Base-by-base conservation (phyloP, 2,797 vertebrate species). In the Lepilemur ruficaudatus region DNA sequence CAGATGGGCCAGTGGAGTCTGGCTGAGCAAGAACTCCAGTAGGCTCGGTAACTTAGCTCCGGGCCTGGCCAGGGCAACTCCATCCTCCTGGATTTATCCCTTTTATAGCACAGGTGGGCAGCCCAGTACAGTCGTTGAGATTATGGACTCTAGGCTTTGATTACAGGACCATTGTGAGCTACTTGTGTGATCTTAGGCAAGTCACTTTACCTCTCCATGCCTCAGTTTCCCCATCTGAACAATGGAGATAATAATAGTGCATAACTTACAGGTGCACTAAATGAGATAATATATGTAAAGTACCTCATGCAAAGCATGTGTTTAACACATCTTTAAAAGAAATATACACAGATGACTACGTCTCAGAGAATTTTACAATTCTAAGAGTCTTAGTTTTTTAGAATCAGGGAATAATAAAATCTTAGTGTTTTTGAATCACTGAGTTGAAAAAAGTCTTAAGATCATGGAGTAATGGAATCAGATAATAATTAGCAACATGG, bases 201-300 rank as follows among this genome's bases (percentile, higher is more conserved):
- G n/a, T 57, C 22, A 59, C 8, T 1, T 79, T 93, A 59, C 10
- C 28, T 48, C 41, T 91, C 52, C 63, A 63, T 79, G 55, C 78
- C 50, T 96, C 52, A 79, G 73, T 91, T 91, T 89, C 59, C 28
- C 95, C 20, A 38, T 75, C 46, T 95, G 63, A 61, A 95, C 87
- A 95, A 69, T 4, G 63, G 28, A 20, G 30, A 67, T 73, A 70
- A 48, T 79, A 35, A 46, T 25, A 84, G 22, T 55, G 38, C 3
- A 23, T 43, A 75, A 81, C 23, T 73, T 46, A 55, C 11, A 59
- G 57, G 57, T 59, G 11, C 25, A 43, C 32, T 82, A 28, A 43
- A 38, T 57, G 70, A 94, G 41, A 55, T 59, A 52, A 57, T 72
- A 59, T 50, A 15, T 38, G 20, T 41, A 41, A 35, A 63, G 30